A percentile compares a stretch with the other conserved stretches of the same genome.
phyloP scores from a whole-genome alignment of 2,797 vertebrate species.

The Aphelocoma californica region DNA sequence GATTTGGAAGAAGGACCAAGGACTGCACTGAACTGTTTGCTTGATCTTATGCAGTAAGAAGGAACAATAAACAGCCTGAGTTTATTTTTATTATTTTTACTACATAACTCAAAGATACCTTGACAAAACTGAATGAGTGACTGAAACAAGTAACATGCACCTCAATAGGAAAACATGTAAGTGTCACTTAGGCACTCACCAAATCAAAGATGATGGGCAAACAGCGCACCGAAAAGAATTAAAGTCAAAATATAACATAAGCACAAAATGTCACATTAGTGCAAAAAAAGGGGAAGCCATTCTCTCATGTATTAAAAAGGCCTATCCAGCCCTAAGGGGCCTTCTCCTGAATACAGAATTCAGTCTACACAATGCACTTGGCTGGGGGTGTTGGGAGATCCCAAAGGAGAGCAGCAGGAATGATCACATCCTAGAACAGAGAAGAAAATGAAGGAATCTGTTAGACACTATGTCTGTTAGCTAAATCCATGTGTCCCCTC shows the following conservation, averaged over 20 bases:
- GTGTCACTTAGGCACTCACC: neutral
- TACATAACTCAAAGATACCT: neutral
- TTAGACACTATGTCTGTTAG: neutral
- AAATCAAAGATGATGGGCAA: neutral
- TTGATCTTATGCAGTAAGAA: fast-evolving
- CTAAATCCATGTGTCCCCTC: neutral
- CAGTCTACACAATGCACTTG: neutral
- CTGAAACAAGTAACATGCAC: neutral
- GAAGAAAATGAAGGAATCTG: neutral
- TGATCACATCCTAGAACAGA: neutral
- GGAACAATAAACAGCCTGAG: neutral
- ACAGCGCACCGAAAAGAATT: neutral
- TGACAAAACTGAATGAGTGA: neutral
- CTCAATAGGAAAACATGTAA: neutral
- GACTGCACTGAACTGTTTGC: neutral
- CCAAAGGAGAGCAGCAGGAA: neutral
- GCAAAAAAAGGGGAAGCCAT: neutral
- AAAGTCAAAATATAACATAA: neutral
- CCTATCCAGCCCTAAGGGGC: neutral
- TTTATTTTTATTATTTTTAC: neutral
- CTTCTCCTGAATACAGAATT: neutral
- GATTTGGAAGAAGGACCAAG: neutral
- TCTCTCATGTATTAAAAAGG: neutral
- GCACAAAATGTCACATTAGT: neutral
- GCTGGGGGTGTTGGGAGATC: neutral